A percentile compares a stretch with the other conserved stretches of the same genome.
Conservation (phyloP, 2,113 vertebrate species). For the Numida meleagris region DNA sequence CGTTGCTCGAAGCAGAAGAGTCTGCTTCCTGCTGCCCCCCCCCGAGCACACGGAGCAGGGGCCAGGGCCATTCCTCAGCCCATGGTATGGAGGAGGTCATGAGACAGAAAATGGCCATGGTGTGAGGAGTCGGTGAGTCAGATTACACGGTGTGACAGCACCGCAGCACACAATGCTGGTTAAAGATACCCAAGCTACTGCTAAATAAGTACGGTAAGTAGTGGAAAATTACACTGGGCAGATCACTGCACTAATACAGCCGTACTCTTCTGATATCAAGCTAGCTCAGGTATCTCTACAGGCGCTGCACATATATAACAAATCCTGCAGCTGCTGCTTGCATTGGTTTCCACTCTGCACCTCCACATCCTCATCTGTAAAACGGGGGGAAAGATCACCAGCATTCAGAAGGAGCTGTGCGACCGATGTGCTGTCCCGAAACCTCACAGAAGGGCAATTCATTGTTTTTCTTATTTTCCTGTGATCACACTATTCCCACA, state of each 20-base stretch:
- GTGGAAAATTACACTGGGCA: conserved; percentile 27
- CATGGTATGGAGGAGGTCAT: not conserved
- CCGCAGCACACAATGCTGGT: not conserved
- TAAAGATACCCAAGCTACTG: conserved; percentile 24
- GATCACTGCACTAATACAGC: conserved; percentile 20
- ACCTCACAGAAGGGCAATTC: conserved; percentile 67
- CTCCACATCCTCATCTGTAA: conserved; percentile 12
- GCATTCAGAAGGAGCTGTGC: conserved; percentile 7
- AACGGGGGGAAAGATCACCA: not conserved
- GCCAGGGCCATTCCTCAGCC: not conserved
- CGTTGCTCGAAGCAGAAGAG: not conserved
- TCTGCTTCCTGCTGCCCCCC: not conserved
- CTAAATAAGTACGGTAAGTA: conserved; percentile 26
- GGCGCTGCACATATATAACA: not conserved
- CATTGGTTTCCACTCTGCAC: not conserved
- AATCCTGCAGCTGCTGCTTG: not conserved
- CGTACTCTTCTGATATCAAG: not conserved
- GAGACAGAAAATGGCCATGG: not conserved
- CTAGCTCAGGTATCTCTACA: conserved; percentile 23
- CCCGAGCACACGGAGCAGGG: not conserved
- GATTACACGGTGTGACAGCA: conserved; percentile 1
- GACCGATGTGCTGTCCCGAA: conserved; percentile 43
- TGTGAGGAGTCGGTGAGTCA: not conserved
- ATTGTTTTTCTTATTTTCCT: conserved; percentile 65
- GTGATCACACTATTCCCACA: conserved; percentile 60